phyloP scores from a whole-genome alignment of 2,888 invertebrate genomes.

The Dioctria rufipes region DNA sequence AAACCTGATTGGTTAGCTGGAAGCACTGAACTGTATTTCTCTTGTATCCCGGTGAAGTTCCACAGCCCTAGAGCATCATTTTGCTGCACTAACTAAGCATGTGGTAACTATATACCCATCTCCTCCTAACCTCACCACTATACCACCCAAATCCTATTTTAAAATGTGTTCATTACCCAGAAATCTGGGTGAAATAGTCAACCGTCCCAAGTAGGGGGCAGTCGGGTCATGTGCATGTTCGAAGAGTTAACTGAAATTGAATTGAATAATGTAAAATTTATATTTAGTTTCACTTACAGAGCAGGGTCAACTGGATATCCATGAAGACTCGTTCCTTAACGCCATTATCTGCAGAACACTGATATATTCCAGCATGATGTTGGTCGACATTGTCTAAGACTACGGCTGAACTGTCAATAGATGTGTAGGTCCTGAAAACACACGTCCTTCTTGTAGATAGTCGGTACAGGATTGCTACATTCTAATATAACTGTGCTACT shows the following conservation, averaged over 20 bases:
- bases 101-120: too few relatives aligned
- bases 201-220: too few relatives aligned
- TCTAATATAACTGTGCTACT: conserved; percentile 80
- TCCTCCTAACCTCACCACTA: too few relatives aligned
- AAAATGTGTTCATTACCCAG: conserved; percentile 43
- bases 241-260: conserved; percentile 43
- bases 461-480: conserved; percentile 82
- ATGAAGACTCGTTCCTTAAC: conserved; percentile 73
- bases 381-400: conserved; percentile 73
- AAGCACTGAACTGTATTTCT: conserved; percentile 1
- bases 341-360: conserved; percentile 74
- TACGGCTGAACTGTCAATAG: conserved; percentile 72
- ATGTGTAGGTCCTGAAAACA: conserved; percentile 71
- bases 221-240: conserved; percentile 13
- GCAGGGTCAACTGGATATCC: conserved; percentile 73
- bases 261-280: conserved; percentile 56
- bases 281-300: conserved; percentile 71
- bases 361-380: conserved; percentile 73
- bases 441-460: conserved; percentile 75
- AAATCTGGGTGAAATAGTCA: background rate
- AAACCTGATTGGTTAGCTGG: conserved; percentile 26
- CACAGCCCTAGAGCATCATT: background rate
- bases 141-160: too few relatives aligned
- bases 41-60: conserved; percentile 12
- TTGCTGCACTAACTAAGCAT: too few relatives aligned